Conservation (phyloP, 2,797 vertebrate genomes). For the Sebastes miniatus region DNA sequence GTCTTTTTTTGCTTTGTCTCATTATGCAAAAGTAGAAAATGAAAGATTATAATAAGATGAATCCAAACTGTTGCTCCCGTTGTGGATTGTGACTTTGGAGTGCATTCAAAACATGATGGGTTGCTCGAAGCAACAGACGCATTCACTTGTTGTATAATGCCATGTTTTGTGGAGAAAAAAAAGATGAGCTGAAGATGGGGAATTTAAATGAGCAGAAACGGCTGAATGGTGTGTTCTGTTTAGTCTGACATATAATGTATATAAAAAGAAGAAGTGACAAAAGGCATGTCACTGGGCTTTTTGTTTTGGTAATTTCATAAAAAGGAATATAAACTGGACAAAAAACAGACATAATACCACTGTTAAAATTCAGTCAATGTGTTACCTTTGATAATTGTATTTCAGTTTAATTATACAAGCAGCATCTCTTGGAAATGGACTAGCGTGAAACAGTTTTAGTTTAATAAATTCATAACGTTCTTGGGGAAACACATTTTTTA, state of each 20-base stretch:
- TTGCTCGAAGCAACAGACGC: not conserved
- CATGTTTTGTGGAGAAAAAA: not conserved
- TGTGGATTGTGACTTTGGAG: not conserved
- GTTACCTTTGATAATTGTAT: constrained; percentile 46
- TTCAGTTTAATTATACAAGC: constrained; percentile 45
- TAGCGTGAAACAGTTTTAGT: constrained; percentile 46
- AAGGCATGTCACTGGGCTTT: not conserved
- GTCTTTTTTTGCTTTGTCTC: too few relatives aligned
- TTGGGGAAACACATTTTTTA: not conserved
- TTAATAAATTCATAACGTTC: constrained; percentile 60
- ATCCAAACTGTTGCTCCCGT: not conserved
- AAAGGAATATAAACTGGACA: not conserved
- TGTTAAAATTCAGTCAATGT: not conserved
- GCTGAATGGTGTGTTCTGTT: not conserved
- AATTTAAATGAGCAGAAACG: not conserved
- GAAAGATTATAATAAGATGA: not conserved
- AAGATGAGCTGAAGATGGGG: not conserved
- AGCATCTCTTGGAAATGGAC: constrained; percentile 35
- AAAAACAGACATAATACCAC: not conserved
- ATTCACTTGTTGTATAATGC: not conserved
- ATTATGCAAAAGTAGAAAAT: not conserved
- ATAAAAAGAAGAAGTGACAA: not conserved
- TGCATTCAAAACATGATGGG: not conserved
- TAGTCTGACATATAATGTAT: not conserved
- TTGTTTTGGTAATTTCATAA: constrained; percentile 5